Evolutionary conservation across 37 sponge, comb jelly and placozoan genomes (phyloP), one percentile per base, ranked within the genome.

Genomic region (Oscarella lobularis): DNA sequence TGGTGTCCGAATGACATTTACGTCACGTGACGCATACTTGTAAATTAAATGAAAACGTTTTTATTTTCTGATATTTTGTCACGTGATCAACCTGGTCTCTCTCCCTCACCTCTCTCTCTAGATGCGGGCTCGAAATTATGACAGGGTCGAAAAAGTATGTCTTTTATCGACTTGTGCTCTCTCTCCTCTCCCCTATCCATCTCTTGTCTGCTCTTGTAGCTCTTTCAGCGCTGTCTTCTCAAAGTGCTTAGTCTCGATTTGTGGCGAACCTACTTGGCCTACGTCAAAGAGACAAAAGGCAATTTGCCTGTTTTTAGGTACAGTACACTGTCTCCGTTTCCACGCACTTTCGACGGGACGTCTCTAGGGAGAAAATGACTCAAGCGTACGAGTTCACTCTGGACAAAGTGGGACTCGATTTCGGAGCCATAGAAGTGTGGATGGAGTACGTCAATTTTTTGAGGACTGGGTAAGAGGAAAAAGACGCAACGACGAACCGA

Each of bases 351-450:
- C 6, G 31, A 3, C 41, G 55, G 36, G 72, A n/a, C 34, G 20
- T 37, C 40, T 31, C 1, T 78, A 97, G 99, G 70, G 94, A 90
- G 54, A 97, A 93, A 66, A 67, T 97, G 89, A 83, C 75, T 55
- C 86, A 97, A 48, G 88, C 99, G 3, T 93, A 97, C 65, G 94
- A 93, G 77, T 97, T 97, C 82, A 87, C 99, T 38, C 72, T 93
- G 40, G 89, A 90, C 27, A 90, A 97, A 73, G 81, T 97, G 35
- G 99, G 99, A 9, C 82, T 90, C 37, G 99, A 97, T 77, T 82
- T 83, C 32, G 81, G 83, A 74, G 86, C 94, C 67, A 79, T 83
- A n/a, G 35, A 79, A 3, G 81, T 78, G 14, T 97, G 99, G 99
- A 35, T 73, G 33, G 99, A 97, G 38, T 97, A 88, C 72, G 79